Base-by-base conservation (phyloP, 2,888 invertebrate species). In the Sarcophaga subvicina region DNA sequence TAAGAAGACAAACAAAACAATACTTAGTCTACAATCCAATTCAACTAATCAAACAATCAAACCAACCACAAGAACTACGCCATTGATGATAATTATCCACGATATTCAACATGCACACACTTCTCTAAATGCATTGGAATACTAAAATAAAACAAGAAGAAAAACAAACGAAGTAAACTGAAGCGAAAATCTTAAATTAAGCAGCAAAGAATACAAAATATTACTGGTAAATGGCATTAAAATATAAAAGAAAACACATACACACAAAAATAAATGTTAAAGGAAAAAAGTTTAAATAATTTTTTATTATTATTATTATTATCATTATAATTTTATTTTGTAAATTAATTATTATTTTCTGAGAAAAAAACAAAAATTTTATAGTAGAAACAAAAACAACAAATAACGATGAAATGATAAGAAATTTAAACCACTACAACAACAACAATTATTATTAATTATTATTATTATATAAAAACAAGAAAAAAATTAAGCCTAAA, bases 171-270 rank as follows among this genome's bases (percentile, higher is more conserved):
- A 78, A 78, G 72, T 49, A 83, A 67, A 80, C 8, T 37, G 37
- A 37, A 37, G 37, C 37, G 8, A 54, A 80, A 25, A 63, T 86
- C 75, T 78, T 87, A 84, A 81, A 67, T 69, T 81, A 78, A 79
- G 81, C 78, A 82, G 76, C 81, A 87, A 85, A 80, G 59, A 75
- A 84, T 54, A 59, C 49, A 71, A 77, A 82, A 22, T 67, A 83
- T 77, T 82, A 87, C 87, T 87, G 87, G 87, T 87, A 87, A 87
- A 87, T 87, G 87, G 87, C 84, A 87, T 87, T 87, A 87, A 84
- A 37, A 37, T 37, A 37, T 37, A 37, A 37, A 37, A 37, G 37
- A 37, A 37, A 2, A 54, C 54, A 54, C 17, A 54, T 8, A 76
- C 64, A 85, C 54, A 81, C 83, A 80, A 71, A 80, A 73, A 69